Evolutionary conservation across 2,888 invertebrate genomes (phyloP), one percentile per base, ranked within the genome.

Genomic region (Troilus luridus): DNA sequence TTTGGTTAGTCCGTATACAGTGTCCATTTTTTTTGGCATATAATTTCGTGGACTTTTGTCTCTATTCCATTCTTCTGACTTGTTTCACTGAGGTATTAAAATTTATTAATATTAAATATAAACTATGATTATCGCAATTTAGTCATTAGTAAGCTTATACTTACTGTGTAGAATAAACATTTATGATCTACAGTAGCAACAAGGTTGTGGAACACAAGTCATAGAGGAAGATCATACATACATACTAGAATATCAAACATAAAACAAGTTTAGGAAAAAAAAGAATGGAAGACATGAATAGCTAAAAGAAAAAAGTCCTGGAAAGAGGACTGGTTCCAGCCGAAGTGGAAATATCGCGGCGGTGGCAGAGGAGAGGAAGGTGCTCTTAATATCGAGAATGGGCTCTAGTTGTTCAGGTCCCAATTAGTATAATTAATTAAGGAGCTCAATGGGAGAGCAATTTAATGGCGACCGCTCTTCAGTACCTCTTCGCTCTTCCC

Each of bases 351-450:
- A 85, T 85, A 85, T 85, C 56, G 56, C 56, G 3, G 21, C 41
- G 5, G 41, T 41, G 41, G 41, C 41, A 41, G 41, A 1, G 41
- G 41, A 41, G 56, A 56, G 56, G 85, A 56, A 56, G 85, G 85
- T n/a, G 85, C 56, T 56, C 56, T 56, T 85, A 85, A 85, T 85
- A 85, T 85, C 85, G 85, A 85, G 85, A 85, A 41, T 1, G n/a
- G 85, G n/a, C 56, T 56, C 85, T 85, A 85, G 85, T 56, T 56
- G 56, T 85, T 85, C 85, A 54, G 56, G 85, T 85, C 58, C 85
- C 85, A 85, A 85, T 85, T 85, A 85, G 85, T 58, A 58, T 85
- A 85, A 85, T 85, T 85, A 85, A 85, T 56, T 56, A 85, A 85
- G 21, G 85, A 85, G 85, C 85, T 56, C 21, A 56, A 85, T 85